Percentiles rank a stretch among this genome's conserved stretches.
Conservation (phyloP, 2,113 vertebrate genomes). For the Baryphthengus martii region DNA sequence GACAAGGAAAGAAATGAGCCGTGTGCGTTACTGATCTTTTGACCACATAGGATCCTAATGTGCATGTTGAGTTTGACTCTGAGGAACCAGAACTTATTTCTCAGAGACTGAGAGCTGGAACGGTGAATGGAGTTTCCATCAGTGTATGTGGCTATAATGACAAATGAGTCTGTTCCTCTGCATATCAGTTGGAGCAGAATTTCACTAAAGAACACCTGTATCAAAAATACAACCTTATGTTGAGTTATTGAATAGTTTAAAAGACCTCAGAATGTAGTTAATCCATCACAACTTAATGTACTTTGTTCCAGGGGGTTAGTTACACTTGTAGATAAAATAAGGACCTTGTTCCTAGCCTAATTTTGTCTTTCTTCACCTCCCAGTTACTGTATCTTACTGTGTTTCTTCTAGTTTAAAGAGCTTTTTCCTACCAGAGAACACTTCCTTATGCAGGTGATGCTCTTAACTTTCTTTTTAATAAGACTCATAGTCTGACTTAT, state of each 20-base stretch:
- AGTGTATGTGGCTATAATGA: neutral
- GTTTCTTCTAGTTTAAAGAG: neutral
- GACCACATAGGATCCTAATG: neutral
- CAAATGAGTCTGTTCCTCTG: neutral
- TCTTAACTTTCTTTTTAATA: neutral
- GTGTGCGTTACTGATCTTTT: neutral
- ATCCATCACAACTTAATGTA: neutral
- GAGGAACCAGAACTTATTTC: neutral
- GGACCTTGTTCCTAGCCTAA: neutral
- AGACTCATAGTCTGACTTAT: neutral
- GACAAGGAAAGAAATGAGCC: neutral
- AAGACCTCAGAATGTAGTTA: neutral
- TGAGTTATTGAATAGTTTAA: neutral
- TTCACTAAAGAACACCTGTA: neutral
- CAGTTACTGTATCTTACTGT: neutral
- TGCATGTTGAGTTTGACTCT: neutral
- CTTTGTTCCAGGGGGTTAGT: neutral
- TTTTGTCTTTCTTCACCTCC: neutral
- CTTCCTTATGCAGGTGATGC: accelerated
- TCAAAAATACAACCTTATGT: neutral
- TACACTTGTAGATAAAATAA: neutral
- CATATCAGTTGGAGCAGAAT: neutral
- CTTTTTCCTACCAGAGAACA: neutral
- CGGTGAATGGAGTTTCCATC: neutral
- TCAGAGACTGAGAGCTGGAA: neutral